Evolutionary conservation across 2,113 vertebrate genomes (phyloP), one percentile per base, ranked within the genome.

Genomic region (Casuarius casuarius): DNA sequence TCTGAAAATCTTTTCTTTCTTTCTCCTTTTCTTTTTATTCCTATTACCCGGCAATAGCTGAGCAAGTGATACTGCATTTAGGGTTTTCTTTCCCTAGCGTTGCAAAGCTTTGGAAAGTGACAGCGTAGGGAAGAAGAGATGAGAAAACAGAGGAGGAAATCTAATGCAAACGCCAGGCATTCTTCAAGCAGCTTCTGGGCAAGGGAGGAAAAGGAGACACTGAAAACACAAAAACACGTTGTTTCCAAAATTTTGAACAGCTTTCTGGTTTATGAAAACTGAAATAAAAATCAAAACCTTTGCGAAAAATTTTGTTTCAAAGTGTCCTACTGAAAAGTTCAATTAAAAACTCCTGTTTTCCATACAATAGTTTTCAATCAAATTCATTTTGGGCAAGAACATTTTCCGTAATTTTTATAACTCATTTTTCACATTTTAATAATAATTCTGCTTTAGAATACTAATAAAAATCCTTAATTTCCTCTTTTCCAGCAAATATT

Each of bases 91-190:
- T 73, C 59, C 49, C 38, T 40, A 48, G n/a, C 73, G 5, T 61
- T 20, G 7, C 31, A 40, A 72, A 87, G 15, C 62, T 94, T 73
- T 87, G 33, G 56, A 67, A 95, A 89, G 7, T 48, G 59, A 72
- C 70, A 74, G 19, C 1, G 0, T 20, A 68, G 26, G 33, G 58
- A 91, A 95, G 68, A 87, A 87, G 81, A 65, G 38, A 54, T 22
- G 46, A 90, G 66, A 91, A 82, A 77, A 75, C 22, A 83, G 22
- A 73, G 31, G 19, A 91, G 77, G 46, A 94, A 91, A 87, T 90
- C 42, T 71, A 66, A 29, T 0, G 3, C 0, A 0, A 90, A 68
- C 0, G 0, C 58, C 29, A 61, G 54, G 59, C 7, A 0, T 35
- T 54, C 28, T 79, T 83, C 15, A 51, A 48, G 68, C 44, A 74